Evolutionary conservation across 2,888 invertebrate genomes (phyloP), one percentile per base, ranked within the genome.

Genomic region (Habrosyne pyritoides): DNA sequence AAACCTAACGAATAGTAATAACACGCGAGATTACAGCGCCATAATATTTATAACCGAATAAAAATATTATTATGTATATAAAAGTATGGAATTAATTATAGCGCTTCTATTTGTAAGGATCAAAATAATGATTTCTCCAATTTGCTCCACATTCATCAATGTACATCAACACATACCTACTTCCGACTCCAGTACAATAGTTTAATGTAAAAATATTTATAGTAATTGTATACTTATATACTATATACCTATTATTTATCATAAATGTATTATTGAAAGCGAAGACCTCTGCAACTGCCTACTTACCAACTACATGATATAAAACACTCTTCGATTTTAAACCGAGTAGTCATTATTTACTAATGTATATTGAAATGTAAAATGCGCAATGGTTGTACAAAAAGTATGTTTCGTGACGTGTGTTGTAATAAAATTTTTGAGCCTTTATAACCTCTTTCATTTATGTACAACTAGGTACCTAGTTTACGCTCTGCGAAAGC

Each of bases 381-480:
- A 75, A 77, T 77, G 75, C 79, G 77, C 81, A 78, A 75, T 81
- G 75, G 67, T 84, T 89, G 88, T 90, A 89, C 85, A 90, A 87
- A 79, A 81, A 84, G 84, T 81, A 83, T 87, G 86, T 88, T 77
- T 79, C 81, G 88, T 87, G 85, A 85, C 76, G 87, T 87, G 87
- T 88, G 86, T 75, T 87, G 84, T 81, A 89, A 86, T 89, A 88
- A 83, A 89, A 74, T 79, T 83, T 86, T 84, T 74, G 77, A 87
- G 75, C 79, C 77, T 78, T 75, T 66, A 51, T 47, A 53, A 50
- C 61, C 26, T 54, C 63, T 64, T 70, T 60, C 1, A 57, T 61
- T 70, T 63, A 54, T 51, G 10, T 0, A 3, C 12, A 18, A 14
- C 14, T 5, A n/a, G n/a, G n/a, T n/a, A n/a, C n/a, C n/a, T n/a